phyloP scores from a whole-genome alignment of 2,888 invertebrate genomes.

The Allolobophora icterica region DNA sequence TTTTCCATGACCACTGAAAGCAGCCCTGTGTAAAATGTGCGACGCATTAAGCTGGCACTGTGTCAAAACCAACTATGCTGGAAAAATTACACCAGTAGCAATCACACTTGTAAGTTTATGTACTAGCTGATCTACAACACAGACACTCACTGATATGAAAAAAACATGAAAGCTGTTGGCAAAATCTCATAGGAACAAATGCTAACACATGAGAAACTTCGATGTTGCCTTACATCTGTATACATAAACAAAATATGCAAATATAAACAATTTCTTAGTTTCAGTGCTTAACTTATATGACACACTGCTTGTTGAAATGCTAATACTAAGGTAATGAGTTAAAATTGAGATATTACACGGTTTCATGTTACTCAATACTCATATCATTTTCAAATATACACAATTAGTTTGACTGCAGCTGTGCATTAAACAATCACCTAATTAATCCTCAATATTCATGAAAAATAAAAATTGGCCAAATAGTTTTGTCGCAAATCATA shows the following conservation, averaged over 20 bases:
- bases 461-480: not conserved
- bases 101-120: not conserved
- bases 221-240: not conserved
- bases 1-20: no score
- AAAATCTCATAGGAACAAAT: not conserved
- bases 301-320: not conserved
- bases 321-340: not conserved
- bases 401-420: not conserved
- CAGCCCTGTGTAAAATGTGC: no score
- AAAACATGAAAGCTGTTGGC: not conserved
- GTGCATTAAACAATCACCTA: not conserved
- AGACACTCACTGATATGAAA: not conserved
- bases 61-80: not conserved
- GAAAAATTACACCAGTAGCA: not conserved
- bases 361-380: not conserved
- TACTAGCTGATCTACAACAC: not conserved
- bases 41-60: not conserved
- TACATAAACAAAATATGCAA: not conserved
- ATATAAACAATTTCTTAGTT: constrained; percentile 1
- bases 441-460: not conserved
- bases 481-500: not conserved
- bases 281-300: not conserved
- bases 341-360: not conserved
- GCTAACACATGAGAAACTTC: not conserved
- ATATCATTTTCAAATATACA: not conserved